Evolutionary conservation across 2,888 invertebrate species (phyloP).

Genomic region (Caenorhabditis drosophilae): DNA sequence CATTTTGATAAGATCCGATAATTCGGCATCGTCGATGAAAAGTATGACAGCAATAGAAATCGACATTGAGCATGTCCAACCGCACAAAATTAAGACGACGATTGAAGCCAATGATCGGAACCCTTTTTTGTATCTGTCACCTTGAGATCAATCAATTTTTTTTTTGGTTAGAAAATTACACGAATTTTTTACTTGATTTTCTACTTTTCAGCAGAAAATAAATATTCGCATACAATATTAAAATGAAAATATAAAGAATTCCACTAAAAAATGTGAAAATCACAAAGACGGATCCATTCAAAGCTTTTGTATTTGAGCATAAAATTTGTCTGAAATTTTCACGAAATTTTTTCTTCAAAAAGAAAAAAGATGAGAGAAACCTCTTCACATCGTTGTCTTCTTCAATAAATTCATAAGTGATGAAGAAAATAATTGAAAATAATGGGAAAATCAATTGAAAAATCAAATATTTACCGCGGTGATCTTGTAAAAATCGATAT

Average conservation of each 20-base stretch:
- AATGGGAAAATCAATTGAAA: slow-evolving; percentile 29
- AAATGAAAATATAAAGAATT: slow-evolving; percentile 25
- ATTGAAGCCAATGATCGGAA: slow-evolving; percentile 38
- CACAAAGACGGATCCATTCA: slow-evolving; percentile 28
- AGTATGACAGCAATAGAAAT: slow-evolving; percentile 34
- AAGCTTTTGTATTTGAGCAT: slow-evolving; percentile 32
- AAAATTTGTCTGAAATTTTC: slow-evolving; percentile 20
- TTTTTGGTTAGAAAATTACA: too few relatives aligned
- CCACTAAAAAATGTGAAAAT: slow-evolving; percentile 37
- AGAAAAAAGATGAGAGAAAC: too few relatives aligned
- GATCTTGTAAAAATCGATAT: slow-evolving; percentile 41
- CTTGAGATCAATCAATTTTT: too few relatives aligned
- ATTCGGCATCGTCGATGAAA: slow-evolving; percentile 9
- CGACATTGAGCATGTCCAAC: slow-evolving; percentile 39
- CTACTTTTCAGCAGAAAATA: slow-evolving; percentile 28
- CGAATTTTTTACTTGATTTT: slow-evolving; percentile 30
- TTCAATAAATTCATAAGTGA: slow-evolving; percentile 21
- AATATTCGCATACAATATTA: slow-evolving; percentile 24
- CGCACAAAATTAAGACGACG: slow-evolving; percentile 35
- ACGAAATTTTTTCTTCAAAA: background rate
- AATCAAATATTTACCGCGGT: slow-evolving; percentile 20
- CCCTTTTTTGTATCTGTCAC: slow-evolving; percentile 35
- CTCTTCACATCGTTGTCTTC: slow-evolving; percentile 21
- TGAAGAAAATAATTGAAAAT: slow-evolving; percentile 17
- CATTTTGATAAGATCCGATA: slow-evolving; percentile 30